Evolutionary conservation across 2,888 invertebrate genomes (phyloP), one percentile per base, ranked within the genome.

Genomic region (Cheiracanthium punctorium): DNA sequence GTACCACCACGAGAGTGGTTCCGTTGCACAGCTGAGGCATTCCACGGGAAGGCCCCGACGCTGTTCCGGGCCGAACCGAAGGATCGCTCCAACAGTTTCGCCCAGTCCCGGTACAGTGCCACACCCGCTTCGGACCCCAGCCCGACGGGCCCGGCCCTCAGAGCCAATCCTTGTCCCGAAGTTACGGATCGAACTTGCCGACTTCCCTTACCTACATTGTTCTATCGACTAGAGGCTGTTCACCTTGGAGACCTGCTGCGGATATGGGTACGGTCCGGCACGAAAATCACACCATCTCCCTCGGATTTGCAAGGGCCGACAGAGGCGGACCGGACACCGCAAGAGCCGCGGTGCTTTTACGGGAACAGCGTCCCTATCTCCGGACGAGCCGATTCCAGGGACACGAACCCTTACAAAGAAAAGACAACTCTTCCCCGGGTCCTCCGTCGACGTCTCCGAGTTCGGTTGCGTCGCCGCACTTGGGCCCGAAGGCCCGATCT

Each of bases 191-290:
- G 91, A 94, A 94, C 93, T 94, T 94, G 94, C 93, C 93, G 93
- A 94, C 93, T 94, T 94, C 93, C 93, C 94, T 94, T 94, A 93
- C 93, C 93, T 93, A 94, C 94, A 93, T 94, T 94, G 93, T 92
- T 94, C 93, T 93, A 93, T 93, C 93, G 93, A 93, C 94, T 93
- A 94, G 93, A 94, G 94, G 94, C 93, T 94, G 92, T 92, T 94
- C 92, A 94, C 94, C 94, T 94, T 94, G 94, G 94, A 94, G 94
- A 95, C 94, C 94, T 94, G 94, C 93, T 94, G 94, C 94, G 94
- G 94, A 94, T 94, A 94, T 94, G 93, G 86, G 89, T 89, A 89
- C 89, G 89, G 79, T 69, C 88, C 69, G 82, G 86, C 86, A 65
- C 79, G 84, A 89, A 80, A 80, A 73, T 85, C 65, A 88, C n/a